phyloP scores from a whole-genome alignment of 1,140 invertebrate genomes.

The Frieseomelitta varia region DNA sequence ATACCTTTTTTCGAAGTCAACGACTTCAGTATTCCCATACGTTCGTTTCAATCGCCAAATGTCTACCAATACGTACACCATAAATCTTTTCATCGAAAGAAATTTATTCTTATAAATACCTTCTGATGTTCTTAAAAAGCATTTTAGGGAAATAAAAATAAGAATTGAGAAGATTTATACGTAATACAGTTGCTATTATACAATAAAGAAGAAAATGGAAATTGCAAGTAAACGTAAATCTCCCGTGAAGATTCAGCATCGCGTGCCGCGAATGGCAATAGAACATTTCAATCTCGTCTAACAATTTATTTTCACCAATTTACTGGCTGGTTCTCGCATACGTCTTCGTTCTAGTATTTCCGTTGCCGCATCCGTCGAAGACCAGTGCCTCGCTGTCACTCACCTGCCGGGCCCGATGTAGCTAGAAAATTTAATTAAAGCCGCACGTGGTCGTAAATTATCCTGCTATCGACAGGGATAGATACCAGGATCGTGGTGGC shows the following conservation, averaged over 20 bases:
- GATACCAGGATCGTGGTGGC: conserved; percentile 15
- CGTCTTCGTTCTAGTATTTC: conserved; percentile 38
- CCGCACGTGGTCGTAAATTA: conserved; percentile 72
- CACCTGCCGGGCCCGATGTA: conserved; percentile 17
- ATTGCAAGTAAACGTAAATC: neutral
- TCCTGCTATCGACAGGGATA: conserved; percentile 55
- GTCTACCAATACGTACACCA: neutral
- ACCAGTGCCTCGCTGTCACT: neutral
- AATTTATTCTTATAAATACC: neutral
- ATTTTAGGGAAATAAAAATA: neutral
- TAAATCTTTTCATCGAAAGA: neutral
- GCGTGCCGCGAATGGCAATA: neutral
- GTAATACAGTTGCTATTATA: neutral
- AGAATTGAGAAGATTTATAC: too few species aligned
- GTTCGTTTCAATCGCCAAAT: neutral
- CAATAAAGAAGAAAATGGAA: neutral
- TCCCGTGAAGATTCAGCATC: neutral
- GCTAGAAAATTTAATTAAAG: conserved; percentile 74
- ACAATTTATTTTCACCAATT: conserved; percentile 13
- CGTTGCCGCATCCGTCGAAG: conserved; percentile 6
- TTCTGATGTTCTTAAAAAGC: neutral
- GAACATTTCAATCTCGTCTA: neutral
- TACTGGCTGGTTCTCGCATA: conserved; percentile 10
- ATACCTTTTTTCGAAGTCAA: neutral
- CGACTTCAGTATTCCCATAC: neutral